These are phyloP conservation scores for Notarius quadriscutis DNA, from an alignment of 2,113 vertebrate genomes.

Conservation along the genomic window DNA sequence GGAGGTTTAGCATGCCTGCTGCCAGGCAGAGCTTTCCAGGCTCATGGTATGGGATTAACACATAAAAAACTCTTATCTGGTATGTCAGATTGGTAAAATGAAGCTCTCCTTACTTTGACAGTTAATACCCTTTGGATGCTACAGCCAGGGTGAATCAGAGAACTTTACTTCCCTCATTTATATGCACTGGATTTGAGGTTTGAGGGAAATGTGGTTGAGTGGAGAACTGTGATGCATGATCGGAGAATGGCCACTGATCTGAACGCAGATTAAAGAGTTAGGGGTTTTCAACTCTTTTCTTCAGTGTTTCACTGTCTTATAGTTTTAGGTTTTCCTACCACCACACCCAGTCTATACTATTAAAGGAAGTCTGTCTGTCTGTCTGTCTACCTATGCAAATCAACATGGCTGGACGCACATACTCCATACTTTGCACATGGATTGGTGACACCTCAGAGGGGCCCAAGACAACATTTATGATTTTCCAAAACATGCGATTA, in stretches of 20 bases:
- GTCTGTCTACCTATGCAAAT: no score
- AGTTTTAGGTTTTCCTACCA: background rate
- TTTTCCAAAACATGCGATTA: no score
- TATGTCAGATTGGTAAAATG: constrained; percentile 52
- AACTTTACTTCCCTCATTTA: background rate
- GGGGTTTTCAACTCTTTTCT: background rate
- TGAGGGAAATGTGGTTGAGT: background rate
- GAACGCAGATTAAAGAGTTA: background rate
- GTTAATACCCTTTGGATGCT: background rate
- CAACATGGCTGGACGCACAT: no score
- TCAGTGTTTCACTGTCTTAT: background rate
- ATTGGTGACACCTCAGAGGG: no score
- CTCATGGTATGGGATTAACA: constrained; percentile 52
- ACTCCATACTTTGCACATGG: no score
- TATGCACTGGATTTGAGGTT: background rate
- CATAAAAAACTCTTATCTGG: constrained; percentile 55
- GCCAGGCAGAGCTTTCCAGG: constrained; percentile 43
- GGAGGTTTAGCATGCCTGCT: constrained; percentile 43
- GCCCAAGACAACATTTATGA: no score
- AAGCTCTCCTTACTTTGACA: constrained; percentile 18
- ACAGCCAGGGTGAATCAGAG: background rate
- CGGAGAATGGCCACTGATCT: background rate
- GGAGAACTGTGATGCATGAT: background rate
- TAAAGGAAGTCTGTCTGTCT: no score
- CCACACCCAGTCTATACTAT: no score